Evolutionary conservation across 2,888 invertebrate species (phyloP).

Genomic region (Ceramica pisi): DNA sequence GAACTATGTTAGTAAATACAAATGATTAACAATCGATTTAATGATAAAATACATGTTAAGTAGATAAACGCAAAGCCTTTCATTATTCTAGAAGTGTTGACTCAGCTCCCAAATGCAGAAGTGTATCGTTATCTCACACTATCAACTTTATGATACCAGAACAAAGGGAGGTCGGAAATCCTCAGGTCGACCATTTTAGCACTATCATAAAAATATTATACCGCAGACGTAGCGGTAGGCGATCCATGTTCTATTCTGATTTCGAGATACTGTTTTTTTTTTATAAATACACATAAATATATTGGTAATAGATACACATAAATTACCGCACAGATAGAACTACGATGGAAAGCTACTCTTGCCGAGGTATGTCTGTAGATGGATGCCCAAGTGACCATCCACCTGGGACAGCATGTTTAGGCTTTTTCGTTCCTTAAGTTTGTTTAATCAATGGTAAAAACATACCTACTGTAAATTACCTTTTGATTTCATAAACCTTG

Average conservation of each 20-base stretch:
- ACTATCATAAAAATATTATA: constrained; percentile 71
- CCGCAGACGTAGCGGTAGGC: constrained; percentile 25
- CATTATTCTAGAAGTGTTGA: neutral
- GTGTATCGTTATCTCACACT: constrained; percentile 46
- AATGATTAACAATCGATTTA: too few relatives aligned
- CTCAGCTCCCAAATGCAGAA: constrained; percentile 36
- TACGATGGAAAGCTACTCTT: too few relatives aligned
- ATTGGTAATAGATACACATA: too few relatives aligned
- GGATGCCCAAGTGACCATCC: too few relatives aligned
- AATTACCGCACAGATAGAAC: too few relatives aligned
- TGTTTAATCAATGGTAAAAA: too few relatives aligned
- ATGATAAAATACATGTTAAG: neutral
- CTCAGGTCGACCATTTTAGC: constrained; percentile 67
- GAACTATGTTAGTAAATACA: too few relatives aligned
- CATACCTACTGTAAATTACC: too few relatives aligned
- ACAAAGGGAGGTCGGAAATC: constrained; percentile 62
- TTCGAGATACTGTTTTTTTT: constrained; percentile 2
- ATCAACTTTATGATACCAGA: constrained; percentile 54
- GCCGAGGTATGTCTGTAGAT: neutral
- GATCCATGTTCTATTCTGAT: constrained; percentile 29
- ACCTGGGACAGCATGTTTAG: too few relatives aligned
- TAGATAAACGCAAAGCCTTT: neutral
- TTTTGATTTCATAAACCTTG: too few relatives aligned
- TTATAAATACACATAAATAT: too few relatives aligned
- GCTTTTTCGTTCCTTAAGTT: too few relatives aligned